Conservation (phyloP, 2,888 invertebrate species). For the Carpatolechia fugitivella region DNA sequence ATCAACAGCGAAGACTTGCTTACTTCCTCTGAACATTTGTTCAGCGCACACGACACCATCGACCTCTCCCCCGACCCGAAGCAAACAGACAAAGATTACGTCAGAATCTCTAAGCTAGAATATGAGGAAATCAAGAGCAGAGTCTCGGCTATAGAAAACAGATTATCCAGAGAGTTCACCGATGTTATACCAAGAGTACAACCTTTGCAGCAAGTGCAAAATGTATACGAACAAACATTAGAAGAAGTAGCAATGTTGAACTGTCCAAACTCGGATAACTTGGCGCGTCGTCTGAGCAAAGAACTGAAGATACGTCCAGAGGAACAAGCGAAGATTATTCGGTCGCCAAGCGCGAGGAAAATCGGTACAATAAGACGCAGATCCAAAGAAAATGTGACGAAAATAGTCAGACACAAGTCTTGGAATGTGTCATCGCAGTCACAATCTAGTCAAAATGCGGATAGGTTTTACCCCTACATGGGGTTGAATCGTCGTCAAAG, state of each 20-base stretch:
- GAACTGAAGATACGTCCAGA: slow-evolving; percentile 87
- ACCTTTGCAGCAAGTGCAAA: slow-evolving; percentile 82
- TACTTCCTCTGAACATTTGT: slow-evolving; percentile 66
- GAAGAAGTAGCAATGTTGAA: slow-evolving; percentile 83
- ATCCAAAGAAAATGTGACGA: slow-evolving; percentile 82
- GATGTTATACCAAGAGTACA: slow-evolving; percentile 70
- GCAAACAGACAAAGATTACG: slow-evolving; percentile 79
- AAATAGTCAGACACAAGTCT: slow-evolving; percentile 81
- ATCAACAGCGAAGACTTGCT: slow-evolving; percentile 66
- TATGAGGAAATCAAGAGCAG: slow-evolving; percentile 88
- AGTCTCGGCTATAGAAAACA: slow-evolving; percentile 85
- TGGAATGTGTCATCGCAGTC: slow-evolving; percentile 80
- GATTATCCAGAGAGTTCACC: slow-evolving; percentile 84
- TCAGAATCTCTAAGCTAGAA: slow-evolving; percentile 85
- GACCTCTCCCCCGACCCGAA: slow-evolving; percentile 65
- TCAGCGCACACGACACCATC: slow-evolving; percentile 67
- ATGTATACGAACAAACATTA: slow-evolving; percentile 85
- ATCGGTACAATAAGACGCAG: slow-evolving; percentile 86
- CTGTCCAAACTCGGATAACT: slow-evolving; percentile 83
- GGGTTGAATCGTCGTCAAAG: slow-evolving; percentile 70
- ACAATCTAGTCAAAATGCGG: slow-evolving; percentile 57
- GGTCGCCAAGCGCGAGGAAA: slow-evolving; percentile 90
- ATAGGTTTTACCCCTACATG: slow-evolving; percentile 75
- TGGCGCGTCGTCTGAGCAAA: slow-evolving; percentile 84
- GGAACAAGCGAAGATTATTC: slow-evolving; percentile 83